Evolutionary conservation across 1,140 invertebrate species (phyloP), one percentile per base, ranked within the genome.

Genomic region (Drosophila sp.): DNA sequence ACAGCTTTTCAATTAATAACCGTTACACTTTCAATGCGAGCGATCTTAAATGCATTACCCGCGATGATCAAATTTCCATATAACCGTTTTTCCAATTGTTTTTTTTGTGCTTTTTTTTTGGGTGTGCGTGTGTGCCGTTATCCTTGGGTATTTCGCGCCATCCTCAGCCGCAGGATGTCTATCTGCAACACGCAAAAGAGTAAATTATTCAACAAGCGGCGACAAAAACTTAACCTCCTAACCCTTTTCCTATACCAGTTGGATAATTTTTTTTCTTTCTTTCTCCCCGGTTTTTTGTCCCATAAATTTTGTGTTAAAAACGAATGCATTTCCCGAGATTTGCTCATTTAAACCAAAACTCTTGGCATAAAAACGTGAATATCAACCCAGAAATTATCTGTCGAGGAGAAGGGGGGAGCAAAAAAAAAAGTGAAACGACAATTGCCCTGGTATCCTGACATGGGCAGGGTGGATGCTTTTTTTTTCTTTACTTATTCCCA

Each of bases 261-360:
- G n/a, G 44, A 8, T 50, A 25, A 27, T 27, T 50, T 25, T 27
- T 47, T 7, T 25, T 23, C 2, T 5, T 23, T 47, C 7, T 50
- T 50, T 27, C 2, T 3, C 25, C 27, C 3, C 8, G 3, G 1
- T 30, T 27, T 38, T 62, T 30, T 27, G 6, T 11, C 35, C 33
- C 84, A 89, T 89, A 89, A 89, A 89, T 84, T 89, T 89, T 89
- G 80, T 80, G 84, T 89, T 89, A 89, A 89, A 89, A 89, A 84
- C 66, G 64, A 84, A 90, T 84, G 84, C 80, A 89, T 78, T 80
- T 80, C 25, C 57, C 56, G 32, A 61, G 66, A 80, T 75, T 89
- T 89, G 84, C 84, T 89, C 84, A 89, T 89, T 89, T 89, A 89
- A 89, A 89, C 84, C 73, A 70, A 89, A 84, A 83, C 84, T 72